Evolutionary conservation across 2,888 invertebrate genomes (phyloP).

Genomic region (Prosopocoilus inquinatus): DNA sequence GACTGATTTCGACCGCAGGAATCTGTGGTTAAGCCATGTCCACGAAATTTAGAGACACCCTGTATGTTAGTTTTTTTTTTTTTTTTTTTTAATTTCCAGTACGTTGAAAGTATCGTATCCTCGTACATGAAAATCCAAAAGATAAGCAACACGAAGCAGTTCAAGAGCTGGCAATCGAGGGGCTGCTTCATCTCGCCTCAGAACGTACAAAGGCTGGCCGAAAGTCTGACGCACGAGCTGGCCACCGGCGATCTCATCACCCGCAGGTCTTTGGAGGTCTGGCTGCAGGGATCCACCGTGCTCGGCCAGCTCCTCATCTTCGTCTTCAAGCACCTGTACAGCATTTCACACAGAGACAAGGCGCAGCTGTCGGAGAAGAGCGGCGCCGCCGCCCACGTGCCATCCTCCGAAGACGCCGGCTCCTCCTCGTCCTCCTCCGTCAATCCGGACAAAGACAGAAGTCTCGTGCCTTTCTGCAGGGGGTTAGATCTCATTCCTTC

Average conservation of each 20-base stretch:
- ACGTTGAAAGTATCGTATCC: constrained; percentile 73
- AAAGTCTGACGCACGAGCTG: constrained; percentile 56
- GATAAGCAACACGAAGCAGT: constrained; percentile 54
- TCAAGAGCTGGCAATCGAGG: constrained; percentile 59
- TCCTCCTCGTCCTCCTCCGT: constrained; percentile 33
- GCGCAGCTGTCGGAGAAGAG: constrained; percentile 34
- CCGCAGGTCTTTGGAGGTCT: constrained; percentile 49
- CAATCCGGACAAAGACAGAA: constrained; percentile 51
- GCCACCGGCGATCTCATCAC: constrained; percentile 48
- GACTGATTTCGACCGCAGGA: too few relatives aligned
- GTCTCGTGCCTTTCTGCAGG: constrained; percentile 54
- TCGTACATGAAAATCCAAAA: constrained; percentile 72
- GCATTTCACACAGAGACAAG: constrained; percentile 55
- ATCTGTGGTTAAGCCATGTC: too few relatives aligned
- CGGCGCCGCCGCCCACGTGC: constrained; percentile 28
- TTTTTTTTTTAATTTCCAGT: constrained; percentile 52
- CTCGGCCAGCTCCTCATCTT: constrained; percentile 54
- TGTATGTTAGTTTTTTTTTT: too few relatives aligned
- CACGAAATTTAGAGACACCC: too few relatives aligned
- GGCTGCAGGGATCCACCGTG: constrained; percentile 52
- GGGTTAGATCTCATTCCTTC: constrained; percentile 73
- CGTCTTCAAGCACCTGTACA: constrained; percentile 56
- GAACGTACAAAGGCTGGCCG: constrained; percentile 59
- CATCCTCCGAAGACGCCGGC: constrained; percentile 30
- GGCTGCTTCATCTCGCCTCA: constrained; percentile 58